These are phyloP conservation scores for Benitochromis conjunctus DNA, from an alignment of 2,113 vertebrate genomes.

Conservation along the genomic window DNA sequence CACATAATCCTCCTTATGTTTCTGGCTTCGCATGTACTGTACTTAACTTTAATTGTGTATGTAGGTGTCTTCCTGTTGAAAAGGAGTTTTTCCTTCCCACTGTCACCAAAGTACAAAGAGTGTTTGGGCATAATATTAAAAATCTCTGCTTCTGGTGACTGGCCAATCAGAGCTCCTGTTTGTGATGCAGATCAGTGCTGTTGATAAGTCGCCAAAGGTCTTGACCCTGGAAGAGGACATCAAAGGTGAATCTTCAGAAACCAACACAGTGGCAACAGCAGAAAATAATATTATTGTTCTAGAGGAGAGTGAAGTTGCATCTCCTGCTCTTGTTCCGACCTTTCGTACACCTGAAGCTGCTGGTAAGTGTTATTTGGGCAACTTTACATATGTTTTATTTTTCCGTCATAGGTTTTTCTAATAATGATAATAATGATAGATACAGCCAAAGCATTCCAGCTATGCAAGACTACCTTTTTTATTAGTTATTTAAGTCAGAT, in stretches of 20 bases:
- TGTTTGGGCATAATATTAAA: not conserved
- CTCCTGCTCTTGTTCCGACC: not conserved
- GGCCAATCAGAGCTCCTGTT: not conserved
- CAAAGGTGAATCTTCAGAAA: constrained; percentile 1
- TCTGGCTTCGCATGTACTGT: not conserved
- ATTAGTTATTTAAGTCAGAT: not conserved
- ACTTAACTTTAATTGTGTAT: not conserved
- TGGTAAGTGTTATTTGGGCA: constrained; percentile 40
- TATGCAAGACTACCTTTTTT: not conserved
- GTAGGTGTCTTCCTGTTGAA: not conserved
- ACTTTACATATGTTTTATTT: not conserved
- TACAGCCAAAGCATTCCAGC: not conserved
- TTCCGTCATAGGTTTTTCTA: too few species aligned
- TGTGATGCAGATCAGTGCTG: constrained; percentile 43
- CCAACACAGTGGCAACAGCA: not conserved
- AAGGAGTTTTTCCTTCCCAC: not conserved
- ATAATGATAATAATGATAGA: not conserved
- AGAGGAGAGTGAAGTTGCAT: constrained; percentile 42
- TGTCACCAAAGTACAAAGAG: not conserved
- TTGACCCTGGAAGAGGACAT: not conserved
- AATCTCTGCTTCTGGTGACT: not conserved
- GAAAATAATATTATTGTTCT: constrained; percentile 51
- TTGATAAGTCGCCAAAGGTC: constrained; percentile 10
- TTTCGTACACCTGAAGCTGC: not conserved
- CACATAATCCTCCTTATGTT: not conserved